A percentile compares a stretch with the other conserved stretches of the same genome.
phyloP scores from a whole-genome alignment of 2,888 invertebrate genomes.

The Nomada hirtipes region DNA sequence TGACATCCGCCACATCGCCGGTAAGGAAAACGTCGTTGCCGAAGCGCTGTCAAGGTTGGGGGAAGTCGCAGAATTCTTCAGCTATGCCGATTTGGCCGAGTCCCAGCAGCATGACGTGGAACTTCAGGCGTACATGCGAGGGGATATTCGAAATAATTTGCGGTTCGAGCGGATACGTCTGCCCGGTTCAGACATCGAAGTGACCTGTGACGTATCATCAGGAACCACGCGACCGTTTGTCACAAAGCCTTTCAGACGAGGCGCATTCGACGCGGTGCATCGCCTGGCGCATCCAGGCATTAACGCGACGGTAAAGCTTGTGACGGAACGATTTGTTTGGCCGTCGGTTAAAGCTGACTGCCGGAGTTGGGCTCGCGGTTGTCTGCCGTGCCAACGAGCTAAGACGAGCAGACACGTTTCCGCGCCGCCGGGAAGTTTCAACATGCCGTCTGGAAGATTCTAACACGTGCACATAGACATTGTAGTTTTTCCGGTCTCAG shows the following conservation, averaged over 20 bases:
- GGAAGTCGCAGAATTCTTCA: background rate
- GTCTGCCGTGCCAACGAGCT: background rate
- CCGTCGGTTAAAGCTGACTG: constrained; percentile 4
- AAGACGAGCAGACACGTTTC: background rate
- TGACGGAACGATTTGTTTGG: constrained; percentile 12
- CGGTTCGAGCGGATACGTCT: background rate
- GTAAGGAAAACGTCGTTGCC: constrained; percentile 28
- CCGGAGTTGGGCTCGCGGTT: background rate
- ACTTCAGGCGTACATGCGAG: background rate
- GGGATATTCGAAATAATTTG: background rate
- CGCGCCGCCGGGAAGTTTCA: background rate
- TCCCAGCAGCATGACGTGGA: no score
- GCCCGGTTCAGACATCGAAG: background rate
- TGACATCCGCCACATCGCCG: constrained; percentile 29
- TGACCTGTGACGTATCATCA: background rate
- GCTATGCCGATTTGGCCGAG: background rate
- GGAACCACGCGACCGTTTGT: background rate
- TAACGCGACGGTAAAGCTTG: background rate
- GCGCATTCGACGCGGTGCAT: background rate
- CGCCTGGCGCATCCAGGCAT: constrained; percentile 6
- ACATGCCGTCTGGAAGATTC: background rate
- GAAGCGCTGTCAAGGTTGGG: constrained; percentile 37
- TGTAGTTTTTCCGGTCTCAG: background rate
- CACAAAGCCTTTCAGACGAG: background rate
- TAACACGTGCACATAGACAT: constrained; percentile 14